Evolutionary conservation across 2,888 invertebrate genomes (phyloP).

Genomic region (Rhagonycha lutea): DNA sequence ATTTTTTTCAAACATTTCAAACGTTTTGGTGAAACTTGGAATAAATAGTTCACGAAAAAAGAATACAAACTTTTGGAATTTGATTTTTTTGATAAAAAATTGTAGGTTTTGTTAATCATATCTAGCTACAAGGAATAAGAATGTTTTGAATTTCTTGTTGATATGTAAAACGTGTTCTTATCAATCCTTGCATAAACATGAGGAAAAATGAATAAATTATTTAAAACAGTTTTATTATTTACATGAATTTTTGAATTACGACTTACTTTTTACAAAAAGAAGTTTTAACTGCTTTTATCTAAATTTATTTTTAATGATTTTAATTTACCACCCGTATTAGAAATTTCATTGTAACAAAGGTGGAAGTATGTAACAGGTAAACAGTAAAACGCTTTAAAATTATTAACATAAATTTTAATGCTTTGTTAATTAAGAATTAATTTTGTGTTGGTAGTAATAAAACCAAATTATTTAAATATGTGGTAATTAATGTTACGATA

Average conservation of each 20-base stretch:
- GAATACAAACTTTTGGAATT: too few species aligned
- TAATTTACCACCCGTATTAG: not conserved
- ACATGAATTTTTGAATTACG: not conserved
- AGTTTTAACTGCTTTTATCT: not conserved
- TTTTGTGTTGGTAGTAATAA: not conserved
- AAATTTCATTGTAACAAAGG: not conserved
- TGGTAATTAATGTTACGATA: not conserved
- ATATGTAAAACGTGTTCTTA: not conserved
- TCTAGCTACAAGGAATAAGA: not conserved
- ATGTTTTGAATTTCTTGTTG: not conserved
- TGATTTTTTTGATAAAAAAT: not conserved
- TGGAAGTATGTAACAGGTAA: not conserved
- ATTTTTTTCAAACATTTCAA: too few species aligned
- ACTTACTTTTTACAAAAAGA: not conserved
- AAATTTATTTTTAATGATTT: not conserved
- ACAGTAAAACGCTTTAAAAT: not conserved
- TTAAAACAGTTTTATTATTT: not conserved
- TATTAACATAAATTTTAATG: not conserved
- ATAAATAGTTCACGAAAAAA: too few species aligned
- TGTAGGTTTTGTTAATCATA: not conserved
- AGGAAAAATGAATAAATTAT: not conserved
- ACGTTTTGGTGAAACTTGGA: too few species aligned
- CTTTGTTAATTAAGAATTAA: not conserved
- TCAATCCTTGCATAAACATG: not conserved
- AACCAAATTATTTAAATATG: not conserved